Evolutionary conservation across 2,888 invertebrate species (phyloP), one percentile per base, ranked within the genome.

Genomic region (Deilephila porcellus): DNA sequence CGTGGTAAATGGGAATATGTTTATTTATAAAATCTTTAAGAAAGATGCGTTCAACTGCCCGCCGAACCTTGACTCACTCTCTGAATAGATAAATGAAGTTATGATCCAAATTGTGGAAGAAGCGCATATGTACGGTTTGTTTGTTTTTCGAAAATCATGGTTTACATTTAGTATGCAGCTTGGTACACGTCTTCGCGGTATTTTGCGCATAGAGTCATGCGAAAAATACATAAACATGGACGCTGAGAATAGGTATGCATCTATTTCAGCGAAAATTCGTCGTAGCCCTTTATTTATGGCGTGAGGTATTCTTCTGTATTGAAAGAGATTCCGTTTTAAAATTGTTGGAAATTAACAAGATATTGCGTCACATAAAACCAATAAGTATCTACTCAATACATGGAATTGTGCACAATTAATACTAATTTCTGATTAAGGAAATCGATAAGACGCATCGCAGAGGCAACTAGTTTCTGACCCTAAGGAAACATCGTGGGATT

Each of bases 61-160:
- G 73, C 67, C 62, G 74, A 84, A 87, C 90, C 90, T 89, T 90
- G 90, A 89, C 89, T 89, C 83, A 86, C 78, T 89, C 88, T 85
- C 81, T 76, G 82, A 89, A 90, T 89, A 90, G 88, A 88, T 82
- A 81, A 83, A 82, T 83, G 83, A 84, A 85, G 82, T 82, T 80
- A 78, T 83, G 80, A 83, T 83, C 79, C 78, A 79, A 80, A 77
- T 76, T 77, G 71, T 74, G 73, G 71, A 71, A 71, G 74, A 71
- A 75, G 70, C 72, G 74, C 72, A 78, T 78, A 76, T 80, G 78
- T 25, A 52, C 45, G 67, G 52, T 56, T 72, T 63, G 53, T 53
- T 53, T 72, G 53, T 72, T 34, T 17, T 20, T 34, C 53, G 60
- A 72, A 71, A 52, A 72, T 53, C 56, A 25, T 25, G 25, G 37